Conservation (phyloP, 1,140 invertebrate genomes). For the Anoplolepis gracilipes region DNA sequence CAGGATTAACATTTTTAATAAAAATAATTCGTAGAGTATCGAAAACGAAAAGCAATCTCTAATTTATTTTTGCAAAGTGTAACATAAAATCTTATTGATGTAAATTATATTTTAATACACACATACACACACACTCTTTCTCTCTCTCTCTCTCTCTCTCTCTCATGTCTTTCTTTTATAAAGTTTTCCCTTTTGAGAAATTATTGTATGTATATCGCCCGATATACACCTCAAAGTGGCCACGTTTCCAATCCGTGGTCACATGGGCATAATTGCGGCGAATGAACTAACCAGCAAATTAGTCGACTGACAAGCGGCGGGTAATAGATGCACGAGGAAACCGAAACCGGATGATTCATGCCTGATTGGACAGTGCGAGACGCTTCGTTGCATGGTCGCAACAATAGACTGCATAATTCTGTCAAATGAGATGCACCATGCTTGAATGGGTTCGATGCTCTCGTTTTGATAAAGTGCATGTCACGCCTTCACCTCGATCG, state of each 20-base stretch:
- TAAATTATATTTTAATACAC: neutral
- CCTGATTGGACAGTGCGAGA: constrained; percentile 74
- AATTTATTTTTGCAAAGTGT: neutral
- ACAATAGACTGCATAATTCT: constrained; percentile 75
- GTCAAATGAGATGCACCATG: constrained; percentile 69
- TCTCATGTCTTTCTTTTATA: neutral
- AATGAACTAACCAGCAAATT: constrained; percentile 76
- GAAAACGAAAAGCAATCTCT: neutral
- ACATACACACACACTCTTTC: no score
- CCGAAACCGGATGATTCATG: constrained; percentile 77
- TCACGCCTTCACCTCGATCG: constrained; percentile 33
- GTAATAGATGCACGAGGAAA: constrained; percentile 76
- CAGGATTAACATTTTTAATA: neutral
- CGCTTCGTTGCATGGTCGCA: constrained; percentile 69
- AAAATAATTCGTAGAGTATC: neutral
- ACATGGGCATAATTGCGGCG: constrained; percentile 72
- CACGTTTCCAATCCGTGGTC: constrained; percentile 34
- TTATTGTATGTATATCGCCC: neutral
- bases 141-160: no score
- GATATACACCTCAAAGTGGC: constrained; percentile 44
- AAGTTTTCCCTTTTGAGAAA: neutral
- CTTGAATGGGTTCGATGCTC: constrained; percentile 64
- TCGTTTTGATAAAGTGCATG: constrained; percentile 55
- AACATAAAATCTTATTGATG: neutral
- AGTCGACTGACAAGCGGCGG: constrained; percentile 73